phyloP scores from a whole-genome alignment of 2,888 invertebrate genomes.

The Camptogramma bilineatum region DNA sequence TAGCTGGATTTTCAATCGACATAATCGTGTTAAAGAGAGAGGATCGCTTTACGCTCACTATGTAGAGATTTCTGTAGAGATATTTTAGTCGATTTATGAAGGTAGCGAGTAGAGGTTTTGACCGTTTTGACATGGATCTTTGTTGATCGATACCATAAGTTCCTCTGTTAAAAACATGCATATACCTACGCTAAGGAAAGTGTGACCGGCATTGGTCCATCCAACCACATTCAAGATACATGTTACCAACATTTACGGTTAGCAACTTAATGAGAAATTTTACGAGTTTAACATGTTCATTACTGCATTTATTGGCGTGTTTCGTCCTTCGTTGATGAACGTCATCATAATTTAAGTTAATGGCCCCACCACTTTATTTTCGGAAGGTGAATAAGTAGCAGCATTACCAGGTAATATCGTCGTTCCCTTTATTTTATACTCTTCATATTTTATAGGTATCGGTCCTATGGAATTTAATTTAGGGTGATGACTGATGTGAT shows the following conservation, averaged over 20 bases:
- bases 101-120: too few species aligned
- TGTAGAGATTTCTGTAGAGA: too few species aligned
- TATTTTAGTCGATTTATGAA: too few species aligned
- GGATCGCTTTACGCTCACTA: too few species aligned
- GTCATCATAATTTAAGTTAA: conserved; percentile 58
- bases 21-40: neutral
- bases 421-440: conserved; percentile 28
- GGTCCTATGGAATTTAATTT: conserved; percentile 26
- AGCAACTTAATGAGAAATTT: conserved; percentile 47
- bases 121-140: too few species aligned
- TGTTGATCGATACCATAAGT: too few species aligned
- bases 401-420: conserved; percentile 36
- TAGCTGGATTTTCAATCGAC: neutral
- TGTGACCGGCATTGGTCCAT: neutral
- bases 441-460: conserved; percentile 42
- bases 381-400: conserved; percentile 50
- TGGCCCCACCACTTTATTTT: conserved; percentile 49
- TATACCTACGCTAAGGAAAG: neutral
- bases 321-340: conserved; percentile 47
- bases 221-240: conserved; percentile 7
- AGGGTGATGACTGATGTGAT: neutral
- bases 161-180: too few species aligned
- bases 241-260: conserved; percentile 39
- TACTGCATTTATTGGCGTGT: conserved; percentile 45
- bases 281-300: conserved; percentile 50